Evolutionary conservation across 2,888 invertebrate species (phyloP).

Genomic region (Phaedon cochleariae): DNA sequence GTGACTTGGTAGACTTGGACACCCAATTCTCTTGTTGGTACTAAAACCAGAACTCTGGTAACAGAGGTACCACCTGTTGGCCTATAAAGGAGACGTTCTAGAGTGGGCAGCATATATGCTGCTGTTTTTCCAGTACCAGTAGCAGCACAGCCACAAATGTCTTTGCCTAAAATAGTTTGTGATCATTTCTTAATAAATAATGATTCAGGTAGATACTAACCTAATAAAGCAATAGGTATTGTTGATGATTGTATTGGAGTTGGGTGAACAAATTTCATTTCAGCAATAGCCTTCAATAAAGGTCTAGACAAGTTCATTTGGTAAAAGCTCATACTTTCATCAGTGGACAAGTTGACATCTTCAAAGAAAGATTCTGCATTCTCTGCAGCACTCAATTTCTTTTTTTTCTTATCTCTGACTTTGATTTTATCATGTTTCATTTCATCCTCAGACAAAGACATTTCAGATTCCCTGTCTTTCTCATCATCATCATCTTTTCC

Average conservation of each 20-base stretch:
- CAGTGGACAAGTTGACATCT: constrained; percentile 72
- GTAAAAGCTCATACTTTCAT: constrained; percentile 78
- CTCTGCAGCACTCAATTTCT: constrained; percentile 56
- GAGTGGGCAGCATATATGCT: constrained; percentile 96
- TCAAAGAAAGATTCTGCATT: constrained; percentile 59
- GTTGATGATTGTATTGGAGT: constrained; percentile 97
- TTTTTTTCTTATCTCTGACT: constrained; percentile 71
- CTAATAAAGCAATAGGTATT: constrained; percentile 90
- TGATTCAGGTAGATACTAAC: constrained; percentile 51
- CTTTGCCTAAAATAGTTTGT: constrained; percentile 71
- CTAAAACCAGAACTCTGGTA: constrained; percentile 89
- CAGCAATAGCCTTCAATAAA: constrained; percentile 87
- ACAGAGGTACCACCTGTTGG: constrained; percentile 72
- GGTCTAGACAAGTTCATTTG: constrained; percentile 98
- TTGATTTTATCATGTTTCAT: constrained; percentile 76
- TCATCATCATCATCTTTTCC: constrained; percentile 64
- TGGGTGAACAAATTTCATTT: constrained; percentile 90
- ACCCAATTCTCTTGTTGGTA: constrained; percentile 96
- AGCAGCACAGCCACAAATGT: constrained; percentile 98
- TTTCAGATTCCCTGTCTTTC: constrained; percentile 66
- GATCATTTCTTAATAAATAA: background rate
- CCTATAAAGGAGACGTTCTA: constrained; percentile 91
- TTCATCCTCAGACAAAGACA: constrained; percentile 81
- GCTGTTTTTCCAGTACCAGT: constrained; percentile 99
- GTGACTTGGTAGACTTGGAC: constrained; percentile 97